Evolutionary conservation across 2,797 vertebrate species (phyloP).

Genomic region (Acipenser oxyrinchus): DNA sequence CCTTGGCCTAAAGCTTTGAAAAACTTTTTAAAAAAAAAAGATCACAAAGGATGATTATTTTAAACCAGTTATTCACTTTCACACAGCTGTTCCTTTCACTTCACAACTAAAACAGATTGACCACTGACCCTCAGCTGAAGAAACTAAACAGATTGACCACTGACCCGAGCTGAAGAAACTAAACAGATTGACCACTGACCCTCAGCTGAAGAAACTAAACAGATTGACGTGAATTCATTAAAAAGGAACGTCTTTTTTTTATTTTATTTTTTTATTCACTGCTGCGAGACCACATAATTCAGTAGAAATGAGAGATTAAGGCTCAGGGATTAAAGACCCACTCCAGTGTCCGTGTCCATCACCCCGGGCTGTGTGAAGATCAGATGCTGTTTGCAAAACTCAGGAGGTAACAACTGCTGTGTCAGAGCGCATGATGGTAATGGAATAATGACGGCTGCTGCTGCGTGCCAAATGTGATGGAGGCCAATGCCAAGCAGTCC

Average conservation of each 20-base stretch:
- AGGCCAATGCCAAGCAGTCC: not conserved
- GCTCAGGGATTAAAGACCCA: constrained; percentile 8
- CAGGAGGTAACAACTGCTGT: constrained; percentile 5
- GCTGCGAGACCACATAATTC: not conserved
- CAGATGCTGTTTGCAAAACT: not conserved
- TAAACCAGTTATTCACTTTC: too few relatives aligned
- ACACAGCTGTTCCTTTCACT: too few relatives aligned
- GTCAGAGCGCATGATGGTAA: constrained; percentile 14
- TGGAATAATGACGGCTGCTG: not conserved
- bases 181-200: too few relatives aligned
- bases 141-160: too few relatives aligned
- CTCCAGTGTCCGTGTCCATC: not conserved
- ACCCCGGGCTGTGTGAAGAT: not conserved
- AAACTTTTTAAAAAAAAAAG: not conserved
- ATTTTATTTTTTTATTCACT: too few relatives aligned
- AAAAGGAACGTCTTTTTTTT: too few relatives aligned
- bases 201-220: too few relatives aligned
- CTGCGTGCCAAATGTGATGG: constrained; percentile 10
- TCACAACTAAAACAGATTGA: too few relatives aligned
- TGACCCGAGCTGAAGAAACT: too few relatives aligned
- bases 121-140: too few relatives aligned
- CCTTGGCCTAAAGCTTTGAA: not conserved
- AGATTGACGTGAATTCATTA: too few relatives aligned
- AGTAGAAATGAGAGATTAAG: not conserved
- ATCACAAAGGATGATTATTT: too few relatives aligned